Conservation (phyloP, 64 coral and sea anemone genomes). For the Pachyseris speciosa region DNA sequence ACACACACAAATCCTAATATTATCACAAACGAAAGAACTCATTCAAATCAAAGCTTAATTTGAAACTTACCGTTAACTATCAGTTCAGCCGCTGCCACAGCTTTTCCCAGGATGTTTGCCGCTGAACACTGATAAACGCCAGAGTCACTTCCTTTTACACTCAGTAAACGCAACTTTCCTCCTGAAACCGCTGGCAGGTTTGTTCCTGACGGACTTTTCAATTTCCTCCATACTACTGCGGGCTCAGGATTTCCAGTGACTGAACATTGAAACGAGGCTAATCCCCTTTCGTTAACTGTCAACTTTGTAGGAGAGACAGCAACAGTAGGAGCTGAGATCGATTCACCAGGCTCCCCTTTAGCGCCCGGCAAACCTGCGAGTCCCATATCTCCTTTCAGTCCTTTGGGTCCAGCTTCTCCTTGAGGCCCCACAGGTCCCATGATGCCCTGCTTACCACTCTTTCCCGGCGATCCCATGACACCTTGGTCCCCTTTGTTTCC, state of each 20-base stretch:
- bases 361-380: conserved; percentile 22
- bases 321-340: conserved; percentile 11
- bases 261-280: conserved; percentile 34
- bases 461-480: conserved; percentile 15
- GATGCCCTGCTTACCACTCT: conserved; percentile 15
- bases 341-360: conserved; percentile 45
- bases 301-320: conserved; percentile 26
- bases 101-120: conserved; percentile 29
- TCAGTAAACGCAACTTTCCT: conserved; percentile 21
- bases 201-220: conserved; percentile 1
- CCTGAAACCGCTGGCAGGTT: not conserved
- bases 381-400: conserved; percentile 27
- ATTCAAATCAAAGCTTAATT: too few species aligned
- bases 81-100: not conserved
- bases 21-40: too few species aligned
- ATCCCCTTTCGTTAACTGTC: conserved; percentile 23
- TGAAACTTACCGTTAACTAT: conserved; percentile 29
- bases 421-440: not conserved
- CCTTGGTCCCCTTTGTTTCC: conserved; percentile 36
- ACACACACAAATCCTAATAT: too few species aligned
- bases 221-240: conserved; percentile 51
- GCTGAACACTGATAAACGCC: conserved; percentile 39
- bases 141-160: conserved; percentile 15
- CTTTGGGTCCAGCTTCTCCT: conserved; percentile 31
- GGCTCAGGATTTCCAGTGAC: conserved; percentile 65